These are phyloP conservation scores for Thalassoma bifasciatum DNA, from an alignment of 2,113 vertebrate genomes.

Conservation along the genomic window DNA sequence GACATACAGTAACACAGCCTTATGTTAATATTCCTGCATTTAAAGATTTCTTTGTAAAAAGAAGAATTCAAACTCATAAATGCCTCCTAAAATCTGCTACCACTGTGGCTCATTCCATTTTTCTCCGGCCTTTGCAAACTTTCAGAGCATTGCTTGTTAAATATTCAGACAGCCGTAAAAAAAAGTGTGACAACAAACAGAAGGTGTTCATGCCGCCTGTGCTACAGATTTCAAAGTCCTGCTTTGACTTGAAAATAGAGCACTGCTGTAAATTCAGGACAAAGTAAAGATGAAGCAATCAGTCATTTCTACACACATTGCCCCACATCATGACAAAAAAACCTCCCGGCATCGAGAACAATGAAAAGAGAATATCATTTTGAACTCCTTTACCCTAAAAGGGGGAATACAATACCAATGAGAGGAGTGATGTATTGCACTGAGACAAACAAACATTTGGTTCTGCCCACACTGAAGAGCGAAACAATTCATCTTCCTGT, in stretches of 20 bases:
- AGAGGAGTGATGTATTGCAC: not conserved
- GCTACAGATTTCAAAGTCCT: conserved; percentile 29
- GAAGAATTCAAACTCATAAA: conserved; percentile 24
- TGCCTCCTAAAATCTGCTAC: conserved; percentile 17
- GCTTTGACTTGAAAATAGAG: conserved; percentile 7
- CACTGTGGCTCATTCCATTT: conserved; percentile 20
- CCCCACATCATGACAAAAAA: not conserved
- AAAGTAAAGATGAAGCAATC: not conserved
- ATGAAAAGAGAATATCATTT: not conserved
- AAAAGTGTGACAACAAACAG: conserved; percentile 32
- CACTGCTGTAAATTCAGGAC: not conserved
- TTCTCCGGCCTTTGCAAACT: conserved; percentile 14
- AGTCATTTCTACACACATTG: not conserved
- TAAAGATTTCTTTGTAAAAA: conserved; percentile 1
- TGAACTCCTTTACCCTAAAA: not conserved
- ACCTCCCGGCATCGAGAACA: not conserved
- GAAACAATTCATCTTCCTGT: not conserved
- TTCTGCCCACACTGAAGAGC: not conserved
- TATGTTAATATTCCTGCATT: not conserved
- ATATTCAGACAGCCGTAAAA: conserved; percentile 33
- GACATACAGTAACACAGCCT: conserved; percentile 28
- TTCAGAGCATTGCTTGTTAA: conserved; percentile 9
- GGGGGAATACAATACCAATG: not conserved
- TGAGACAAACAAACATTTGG: not conserved
- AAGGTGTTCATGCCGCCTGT: conserved; percentile 18